Base-by-base conservation (phyloP, 2,888 invertebrate species). In the Sesia apiformis region DNA sequence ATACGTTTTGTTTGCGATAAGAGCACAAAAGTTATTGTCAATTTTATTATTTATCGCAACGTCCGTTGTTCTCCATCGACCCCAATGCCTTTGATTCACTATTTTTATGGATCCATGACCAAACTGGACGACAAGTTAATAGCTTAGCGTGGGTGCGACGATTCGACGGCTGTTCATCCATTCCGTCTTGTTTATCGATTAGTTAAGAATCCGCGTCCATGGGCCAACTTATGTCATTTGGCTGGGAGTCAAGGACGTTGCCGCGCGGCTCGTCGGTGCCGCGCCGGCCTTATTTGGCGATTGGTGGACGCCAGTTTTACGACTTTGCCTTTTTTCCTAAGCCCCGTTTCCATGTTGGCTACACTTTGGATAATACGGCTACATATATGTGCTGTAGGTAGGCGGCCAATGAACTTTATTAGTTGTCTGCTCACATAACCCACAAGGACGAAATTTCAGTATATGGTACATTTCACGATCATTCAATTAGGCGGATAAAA, bases 241-340 rank as follows among this genome's bases (percentile, higher is more conserved):
- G 89, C 86, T 71, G 81, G 82, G 84, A 85, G 84, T 89, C 89
- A 88, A 89, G 89, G 89, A 84, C 89, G 81, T 65, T 69, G 76
- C 67, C 73, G 76, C 74, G 68, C 78, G 76, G 80, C 81, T 71
- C 76, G 79, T 61, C 78, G 78, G 80, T 80, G 81, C 81, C 79
- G 62, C 64, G 65, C 61, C 72, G 81, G 79, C 89, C 89, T 86
- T 88, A 87, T 89, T 89, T 84, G 86, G 85, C 76, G 75, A 85
- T 86, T 84, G 86, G 87, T 87, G 87, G 88, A 87, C 88, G 87
- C 89, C 87, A 83, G 78, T 84, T 88, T 89, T 88, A 89, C 76
- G 85, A 84, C 89, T 84, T 84, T 75, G 84, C 81, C 81, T 84
- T 86, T 87, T 83, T 86, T 84, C 79, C 80, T 78, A 77, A 75